Conservation (phyloP, 2,113 vertebrate genomes). For the Climacteris rufus region DNA sequence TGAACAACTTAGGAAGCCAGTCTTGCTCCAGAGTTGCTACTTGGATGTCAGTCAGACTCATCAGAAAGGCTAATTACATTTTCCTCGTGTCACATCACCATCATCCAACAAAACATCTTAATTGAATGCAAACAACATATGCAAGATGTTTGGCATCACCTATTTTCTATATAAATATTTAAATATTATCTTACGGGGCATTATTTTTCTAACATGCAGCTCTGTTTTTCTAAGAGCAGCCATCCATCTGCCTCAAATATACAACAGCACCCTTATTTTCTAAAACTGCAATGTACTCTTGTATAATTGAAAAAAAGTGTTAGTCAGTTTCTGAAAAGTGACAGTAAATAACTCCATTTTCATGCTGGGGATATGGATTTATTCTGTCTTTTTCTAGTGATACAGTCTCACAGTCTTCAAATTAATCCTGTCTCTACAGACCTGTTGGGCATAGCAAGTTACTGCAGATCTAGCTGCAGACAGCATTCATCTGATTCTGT, state of each 20-base stretch:
- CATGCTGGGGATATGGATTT: background rate
- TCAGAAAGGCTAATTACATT: conserved; percentile 28
- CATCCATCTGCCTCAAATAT: background rate
- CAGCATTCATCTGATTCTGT: background rate
- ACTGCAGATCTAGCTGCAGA: background rate
- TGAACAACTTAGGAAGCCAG: background rate
- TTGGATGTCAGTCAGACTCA: background rate
- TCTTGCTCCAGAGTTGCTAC: background rate
- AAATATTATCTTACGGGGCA: background rate
- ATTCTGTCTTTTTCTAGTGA: background rate
- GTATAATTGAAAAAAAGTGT: background rate
- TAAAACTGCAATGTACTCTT: background rate
- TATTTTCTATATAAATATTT: conserved; percentile 35
- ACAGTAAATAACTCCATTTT: conserved; percentile 18
- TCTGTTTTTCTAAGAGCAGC: conserved; percentile 2
- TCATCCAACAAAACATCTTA: background rate
- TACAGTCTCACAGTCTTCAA: background rate
- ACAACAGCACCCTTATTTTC: background rate
- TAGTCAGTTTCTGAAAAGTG: background rate
- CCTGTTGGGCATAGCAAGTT: background rate
- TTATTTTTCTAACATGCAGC: background rate
- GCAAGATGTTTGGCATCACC: background rate
- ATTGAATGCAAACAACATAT: background rate
- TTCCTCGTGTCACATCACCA: conserved; percentile 7
- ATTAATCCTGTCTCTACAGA: conserved; percentile 14